phyloP scores from a whole-genome alignment of 2,113 vertebrate species.

The Platichthys flesus region DNA sequence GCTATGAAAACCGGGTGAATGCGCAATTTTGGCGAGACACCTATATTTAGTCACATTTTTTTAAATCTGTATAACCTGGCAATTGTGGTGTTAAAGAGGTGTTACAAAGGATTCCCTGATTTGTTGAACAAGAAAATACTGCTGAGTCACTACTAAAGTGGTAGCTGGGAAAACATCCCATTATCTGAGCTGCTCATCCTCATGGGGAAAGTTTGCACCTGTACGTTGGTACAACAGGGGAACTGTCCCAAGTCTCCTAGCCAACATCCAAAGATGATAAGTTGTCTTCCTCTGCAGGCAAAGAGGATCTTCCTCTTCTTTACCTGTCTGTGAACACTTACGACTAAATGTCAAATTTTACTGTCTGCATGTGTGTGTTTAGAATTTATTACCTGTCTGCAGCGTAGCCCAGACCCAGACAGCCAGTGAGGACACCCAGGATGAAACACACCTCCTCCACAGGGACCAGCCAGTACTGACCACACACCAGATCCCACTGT shows the following conservation, averaged over 20 bases:
- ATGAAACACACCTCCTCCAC: conserved; percentile 92
- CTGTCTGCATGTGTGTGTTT: not conserved
- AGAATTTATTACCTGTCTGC: conserved; percentile 85
- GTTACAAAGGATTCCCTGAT: not conserved
- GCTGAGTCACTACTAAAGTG: not conserved
- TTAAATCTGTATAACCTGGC: too few relatives aligned
- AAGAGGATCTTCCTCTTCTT: too few relatives aligned
- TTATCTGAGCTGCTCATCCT: not conserved
- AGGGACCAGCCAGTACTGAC: conserved; percentile 89
- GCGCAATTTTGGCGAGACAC: too few relatives aligned
- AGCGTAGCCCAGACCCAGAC: conserved; percentile 84
- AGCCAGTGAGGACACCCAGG: conserved; percentile 87
- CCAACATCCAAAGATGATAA: too few relatives aligned
- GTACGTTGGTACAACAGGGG: too few relatives aligned
- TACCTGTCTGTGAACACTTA: too few relatives aligned
- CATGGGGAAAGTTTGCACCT: too few relatives aligned
- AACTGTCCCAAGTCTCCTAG: too few relatives aligned
- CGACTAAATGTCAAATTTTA: too few relatives aligned
- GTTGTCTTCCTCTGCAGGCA: too few relatives aligned
- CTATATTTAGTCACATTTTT: too few relatives aligned
- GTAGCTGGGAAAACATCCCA: not conserved
- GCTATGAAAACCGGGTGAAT: too few relatives aligned
- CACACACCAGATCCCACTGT: conserved; percentile 92
- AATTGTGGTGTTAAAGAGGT: not conserved
- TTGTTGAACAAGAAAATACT: not conserved